These are phyloP conservation scores for Heliocidaris erythrogramma DNA, from an alignment of 35 echinoderm and acorn worm species.

Conservation along the genomic window DNA sequence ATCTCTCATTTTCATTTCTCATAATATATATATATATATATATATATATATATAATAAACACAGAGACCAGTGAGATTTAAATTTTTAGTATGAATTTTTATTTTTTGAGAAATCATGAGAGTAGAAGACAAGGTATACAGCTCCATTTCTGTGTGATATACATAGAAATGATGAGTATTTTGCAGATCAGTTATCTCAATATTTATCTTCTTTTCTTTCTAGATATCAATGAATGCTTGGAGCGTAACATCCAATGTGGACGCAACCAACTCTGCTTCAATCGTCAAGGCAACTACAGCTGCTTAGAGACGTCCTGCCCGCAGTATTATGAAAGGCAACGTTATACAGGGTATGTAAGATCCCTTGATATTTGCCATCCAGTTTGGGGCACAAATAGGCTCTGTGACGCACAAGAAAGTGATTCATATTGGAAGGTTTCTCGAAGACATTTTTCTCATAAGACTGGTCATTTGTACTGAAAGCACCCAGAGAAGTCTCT, in stretches of 20 bases:
- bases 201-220: not conserved
- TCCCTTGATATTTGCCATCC: not conserved
- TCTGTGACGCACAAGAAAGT: too few species aligned
- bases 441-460: too few species aligned
- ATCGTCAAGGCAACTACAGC: constrained; percentile 45
- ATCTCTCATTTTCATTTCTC: too few species aligned
- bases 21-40: too few species aligned
- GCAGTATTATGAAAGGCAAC: constrained; percentile 4
- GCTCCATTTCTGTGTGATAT: not conserved
- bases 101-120: too few species aligned
- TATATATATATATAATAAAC: too few species aligned
- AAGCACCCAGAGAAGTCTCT: not conserved
- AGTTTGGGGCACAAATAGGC: not conserved
- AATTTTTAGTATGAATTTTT: too few species aligned
- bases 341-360: not conserved
- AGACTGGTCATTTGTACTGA: too few species aligned
- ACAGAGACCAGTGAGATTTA: too few species aligned
- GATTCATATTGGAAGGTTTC: too few species aligned
- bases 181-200: not conserved
- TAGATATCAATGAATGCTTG: constrained; percentile 21
- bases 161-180: not conserved
- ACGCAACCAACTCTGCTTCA: not conserved
- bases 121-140: too few species aligned
- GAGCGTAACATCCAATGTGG: not conserved
- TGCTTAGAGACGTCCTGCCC: constrained; percentile 2